Conservation (phyloP, 2,888 invertebrate species). For the Marronus borbonicus region DNA sequence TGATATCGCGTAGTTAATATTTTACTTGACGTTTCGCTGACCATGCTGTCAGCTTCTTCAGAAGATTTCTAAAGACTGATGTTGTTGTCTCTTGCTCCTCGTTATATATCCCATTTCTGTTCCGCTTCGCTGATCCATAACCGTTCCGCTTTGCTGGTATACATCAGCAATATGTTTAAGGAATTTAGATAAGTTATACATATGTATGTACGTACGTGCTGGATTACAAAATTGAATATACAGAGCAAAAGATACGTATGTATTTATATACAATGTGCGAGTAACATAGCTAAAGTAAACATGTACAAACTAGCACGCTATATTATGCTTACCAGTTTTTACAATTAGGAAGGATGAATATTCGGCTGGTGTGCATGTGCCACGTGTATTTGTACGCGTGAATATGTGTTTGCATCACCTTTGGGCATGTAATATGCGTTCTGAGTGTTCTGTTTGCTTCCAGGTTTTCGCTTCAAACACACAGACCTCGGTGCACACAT, state of each 20-base stretch:
- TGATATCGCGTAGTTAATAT: too few relatives aligned
- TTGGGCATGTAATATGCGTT: slow-evolving; percentile 38
- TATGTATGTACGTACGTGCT: too few relatives aligned
- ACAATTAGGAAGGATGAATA: slow-evolving; percentile 44
- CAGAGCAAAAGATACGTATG: neutral
- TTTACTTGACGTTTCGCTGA: too few relatives aligned
- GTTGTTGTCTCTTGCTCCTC: too few relatives aligned
- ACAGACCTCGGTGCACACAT: slow-evolving; percentile 2
- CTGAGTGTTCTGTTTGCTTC: slow-evolving; percentile 47
- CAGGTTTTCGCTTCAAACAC: slow-evolving; percentile 42
- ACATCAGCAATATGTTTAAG: too few relatives aligned
- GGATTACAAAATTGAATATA: too few relatives aligned
- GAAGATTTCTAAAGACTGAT: too few relatives aligned
- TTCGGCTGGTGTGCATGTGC: slow-evolving; percentile 24
- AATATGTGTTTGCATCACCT: slow-evolving; percentile 36
- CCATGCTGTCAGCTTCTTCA: too few relatives aligned
- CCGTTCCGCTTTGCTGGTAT: too few relatives aligned
- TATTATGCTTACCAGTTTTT: slow-evolving; percentile 40
- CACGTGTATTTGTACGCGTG: slow-evolving; percentile 1
- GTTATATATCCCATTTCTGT: too few relatives aligned
- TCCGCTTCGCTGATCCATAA: too few relatives aligned
- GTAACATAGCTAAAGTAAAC: slow-evolving; percentile 22
- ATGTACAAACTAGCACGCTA: slow-evolving; percentile 21
- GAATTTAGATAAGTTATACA: too few relatives aligned
- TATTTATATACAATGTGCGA: neutral